Base-by-base conservation (phyloP, 64 coral and sea anemone genomes). In the Platygyra sinensis region DNA sequence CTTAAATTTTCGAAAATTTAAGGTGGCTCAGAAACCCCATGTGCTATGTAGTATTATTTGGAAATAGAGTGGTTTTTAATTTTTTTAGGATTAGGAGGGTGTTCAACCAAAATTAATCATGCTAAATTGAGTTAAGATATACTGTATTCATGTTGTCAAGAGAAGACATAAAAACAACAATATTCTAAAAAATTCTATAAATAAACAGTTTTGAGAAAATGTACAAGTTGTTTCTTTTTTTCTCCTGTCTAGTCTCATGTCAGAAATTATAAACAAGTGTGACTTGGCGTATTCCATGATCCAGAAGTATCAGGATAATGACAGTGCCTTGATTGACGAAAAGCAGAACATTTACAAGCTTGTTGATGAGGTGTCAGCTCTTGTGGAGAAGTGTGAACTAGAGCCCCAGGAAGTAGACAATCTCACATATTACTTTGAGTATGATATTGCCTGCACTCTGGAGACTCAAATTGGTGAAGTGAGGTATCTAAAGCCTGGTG, bases 191-290 rank as follows among this genome's bases (percentile, higher is more conserved):
- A 46, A 46, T 46, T 6, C 42, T 46, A 46, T 46, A 46, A 46
- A 6, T 46, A 5, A 5, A 46, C 42, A 46, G 42, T 46, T 46
- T 46, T 46, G 42, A 46, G 42, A 46, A 28, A 14, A 25, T 82
- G 52, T 10, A 4, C 24, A 22, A 75, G 10, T 33, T 46, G 12
- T 46, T 77, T 29, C 46, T 62, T 18, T 80, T 75, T 82, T 33
- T 49, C 46, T 25, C 5, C 16, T 52, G 22, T 82, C 19, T 33
- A 96, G 95, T 82, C 62, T 67, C 16, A 72, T 96, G 82, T 52
- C 80, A 22, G 91, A 96, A 15, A 72, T 96, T 52, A 89, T 93
- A 4, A 76, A 25, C n/a, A 96, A 93, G 46, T 96, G 87, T 62
- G 87, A 96, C 54, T 76, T 90, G 60, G 78, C 93, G 7, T 90